Base-by-base conservation (phyloP, 2,797 vertebrate genomes). In the Sorex maritimensis region DNA sequence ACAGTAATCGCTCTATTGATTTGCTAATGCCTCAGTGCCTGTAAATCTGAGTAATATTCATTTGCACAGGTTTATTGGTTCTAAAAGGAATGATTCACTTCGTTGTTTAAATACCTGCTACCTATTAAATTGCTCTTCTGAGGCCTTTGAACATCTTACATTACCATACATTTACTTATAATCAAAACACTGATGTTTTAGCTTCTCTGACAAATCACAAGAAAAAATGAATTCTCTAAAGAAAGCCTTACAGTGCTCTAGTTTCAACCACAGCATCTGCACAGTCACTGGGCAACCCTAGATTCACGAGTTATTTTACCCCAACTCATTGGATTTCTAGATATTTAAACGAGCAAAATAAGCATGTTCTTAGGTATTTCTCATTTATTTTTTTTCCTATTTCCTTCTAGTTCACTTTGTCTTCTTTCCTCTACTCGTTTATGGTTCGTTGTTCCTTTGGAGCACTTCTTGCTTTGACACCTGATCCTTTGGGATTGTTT, bases 41-140 rank as follows among this genome's bases (percentile, higher is more conserved):
- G 97, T 83, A 91, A 96, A 96, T 93, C 96, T 81, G 69, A 88
- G 86, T 65, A 52, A 87, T 10, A 1, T 34, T 89, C 85, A 69
- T 90, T 94, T 86, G 74, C 90, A 88, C 77, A 68, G 55, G 65
- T 91, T 94, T 92, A 95, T 94, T 77, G 73, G 89, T 80, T 94
- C 86, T 84, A 69, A 88, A 83, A 80, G 87, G 82, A 93, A 89
- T 94, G 94, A 95, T 92, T 96, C 95, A 90, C 92, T 90, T 91
- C 44, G 77, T 87, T 88, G 79, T 91, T 96, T 95, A 95, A 96
- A 94, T 95, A 86, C 68, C 81, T 26, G 41, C 72, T 92, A 23
- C 93, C 94, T 90, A 87, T 87, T 95, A 61, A 90, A 96, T 96
- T 91, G 92, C 89, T 90, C 92, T 92, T 92, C 78, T 4, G 89